Evolutionary conservation across 2,797 vertebrate genomes (phyloP), one percentile per base, ranked within the genome.

Genomic region (Coreius guichenoti): DNA sequence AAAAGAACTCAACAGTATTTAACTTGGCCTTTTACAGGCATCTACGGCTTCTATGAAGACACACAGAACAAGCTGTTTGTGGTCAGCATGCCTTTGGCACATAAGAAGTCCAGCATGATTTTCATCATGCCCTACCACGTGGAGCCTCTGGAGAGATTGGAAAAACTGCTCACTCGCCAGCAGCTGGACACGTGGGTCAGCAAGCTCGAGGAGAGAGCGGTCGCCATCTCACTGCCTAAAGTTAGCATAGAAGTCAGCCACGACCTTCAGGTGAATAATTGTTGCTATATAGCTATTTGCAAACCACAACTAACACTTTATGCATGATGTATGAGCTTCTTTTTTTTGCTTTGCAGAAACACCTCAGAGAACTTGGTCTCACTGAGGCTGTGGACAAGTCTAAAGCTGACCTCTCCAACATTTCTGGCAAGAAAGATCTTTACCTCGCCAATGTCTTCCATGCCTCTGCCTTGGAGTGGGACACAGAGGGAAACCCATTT

Each of bases 401-500:
- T 90, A 99, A 99, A 88, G 98, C 98, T 0, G 98, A 99, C 89
- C 85, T 99, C 67, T 99, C 98, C 1, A 98, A 97, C 86, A 99
- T 99, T 94, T 98, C 98, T 0, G 98, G 98, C 80, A 99, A 99
- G 94, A 99, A 99, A 90, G 98, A 99, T 84, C 97, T 99, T 17
- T 99, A 99, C 91, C 95, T 99, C 77, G 94, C 97, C 67, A 98
- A 95, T 0, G 93, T 99, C 75, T 97, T 98, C 95, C 98, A 99
- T 0, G 97, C 97, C 0, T 95, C 97, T 0, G 96, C 98, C 81
- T 93, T 98, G 0, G 98, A 99, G 80, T 95, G 96, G 94, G 96
- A 97, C 86, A 94, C 96, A 0, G 96, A 96, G 0, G 98, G 98
- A 29, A 99, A 99, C 90, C 96, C 97, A 0, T 98, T 94, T 0